Evolutionary conservation across 2,888 invertebrate species (phyloP).

Genomic region (Linyphia triangularis): DNA sequence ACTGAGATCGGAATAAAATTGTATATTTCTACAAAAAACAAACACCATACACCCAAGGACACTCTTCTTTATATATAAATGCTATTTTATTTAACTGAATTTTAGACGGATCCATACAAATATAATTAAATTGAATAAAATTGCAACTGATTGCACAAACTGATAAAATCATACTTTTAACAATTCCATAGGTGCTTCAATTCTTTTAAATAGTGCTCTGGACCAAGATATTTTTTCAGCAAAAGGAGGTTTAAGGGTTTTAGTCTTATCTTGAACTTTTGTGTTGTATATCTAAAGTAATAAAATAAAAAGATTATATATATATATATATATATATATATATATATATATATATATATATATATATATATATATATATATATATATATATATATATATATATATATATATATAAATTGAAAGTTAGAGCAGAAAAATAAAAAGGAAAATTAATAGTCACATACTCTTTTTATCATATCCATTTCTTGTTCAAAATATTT

Average conservation of each 20-base stretch:
- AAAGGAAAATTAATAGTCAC: neutral
- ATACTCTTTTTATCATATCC: constrained; percentile 54
- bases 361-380: no score
- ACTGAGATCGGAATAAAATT: no score
- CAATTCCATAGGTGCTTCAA: constrained; percentile 88
- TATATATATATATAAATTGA: neutral
- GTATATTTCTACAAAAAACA: no score
- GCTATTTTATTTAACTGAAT: no score
- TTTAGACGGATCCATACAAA: no score
- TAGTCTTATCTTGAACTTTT: constrained; percentile 82
- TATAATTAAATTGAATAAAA: no score
- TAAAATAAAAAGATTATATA: neutral
- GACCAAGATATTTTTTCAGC: constrained; percentile 91
- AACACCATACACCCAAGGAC: no score
- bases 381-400: no score
- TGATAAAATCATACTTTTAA: constrained; percentile 79
- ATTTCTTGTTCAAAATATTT: constrained; percentile 65
- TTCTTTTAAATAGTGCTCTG: constrained; percentile 86
- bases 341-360: no score
- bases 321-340: no score
- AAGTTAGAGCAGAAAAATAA: neutral
- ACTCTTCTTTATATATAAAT: no score
- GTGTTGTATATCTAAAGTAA: neutral
- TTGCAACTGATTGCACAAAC: no score
- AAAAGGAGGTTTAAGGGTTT: constrained; percentile 89